phyloP scores from a whole-genome alignment of 2,113 vertebrate species.

The Apodemus speciosus region DNA sequence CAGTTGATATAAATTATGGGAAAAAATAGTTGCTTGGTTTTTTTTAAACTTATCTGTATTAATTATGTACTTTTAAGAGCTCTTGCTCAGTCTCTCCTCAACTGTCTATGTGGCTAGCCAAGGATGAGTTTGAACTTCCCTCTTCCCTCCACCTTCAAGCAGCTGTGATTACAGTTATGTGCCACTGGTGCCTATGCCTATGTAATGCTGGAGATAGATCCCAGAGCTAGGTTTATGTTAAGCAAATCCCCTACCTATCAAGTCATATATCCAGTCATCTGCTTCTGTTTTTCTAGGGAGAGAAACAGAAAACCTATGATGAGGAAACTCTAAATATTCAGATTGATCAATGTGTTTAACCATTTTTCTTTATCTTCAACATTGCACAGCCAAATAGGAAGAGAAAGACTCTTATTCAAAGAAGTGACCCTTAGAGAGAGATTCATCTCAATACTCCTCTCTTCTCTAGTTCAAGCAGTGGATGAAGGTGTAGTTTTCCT shows the following conservation, averaged over 20 bases:
- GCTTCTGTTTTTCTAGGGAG: constrained; percentile 33
- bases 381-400: background rate
- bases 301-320: background rate
- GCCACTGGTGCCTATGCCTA: background rate
- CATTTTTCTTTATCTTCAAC: background rate
- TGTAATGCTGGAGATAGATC: background rate
- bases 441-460: background rate
- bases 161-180: background rate
- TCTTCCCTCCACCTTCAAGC: background rate
- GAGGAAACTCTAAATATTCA: background rate
- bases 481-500: accelerated
- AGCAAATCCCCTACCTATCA: background rate
- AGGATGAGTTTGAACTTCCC: background rate
- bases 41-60: background rate
- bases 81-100: background rate
- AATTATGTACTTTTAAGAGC: background rate
- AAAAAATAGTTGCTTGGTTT: background rate
- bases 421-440: background rate
- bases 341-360: background rate
- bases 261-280: background rate
- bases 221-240: background rate
- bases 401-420: background rate
- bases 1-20: background rate
- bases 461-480: accelerated
- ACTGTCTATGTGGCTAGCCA: background rate